Base-by-base conservation (phyloP, 2,888 invertebrate species). In the Lepidocyrtoides sp. region DNA sequence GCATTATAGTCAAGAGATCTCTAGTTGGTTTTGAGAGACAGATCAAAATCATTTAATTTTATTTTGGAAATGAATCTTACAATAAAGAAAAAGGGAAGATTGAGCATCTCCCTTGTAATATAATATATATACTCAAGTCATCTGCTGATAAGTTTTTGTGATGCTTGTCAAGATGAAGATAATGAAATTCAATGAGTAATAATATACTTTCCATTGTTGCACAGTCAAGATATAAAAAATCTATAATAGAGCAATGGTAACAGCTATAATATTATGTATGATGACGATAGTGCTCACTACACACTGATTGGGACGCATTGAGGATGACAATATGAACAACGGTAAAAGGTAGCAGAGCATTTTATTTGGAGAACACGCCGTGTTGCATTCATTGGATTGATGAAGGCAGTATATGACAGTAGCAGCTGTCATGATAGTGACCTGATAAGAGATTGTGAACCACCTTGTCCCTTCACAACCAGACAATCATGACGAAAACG, bases 381-480 rank as follows among this genome's bases (percentile, higher is more conserved):
- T 63, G 84, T 57, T 75, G 54, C 14, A 60, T 82, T 60, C 60
- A 63, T 44, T 17, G 29, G 17, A 54, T 17, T 23, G 29, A 29
- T 29, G 54, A 17, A 72, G 69, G 66, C 75, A 82, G 2, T 2
- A 23, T 83, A 91, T 89, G 91, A 89, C 91, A 89, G 91, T 79
- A 86, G 93, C 93, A 93, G 93, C 93, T 93, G 93, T 93, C 93
- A 93, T 92, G 93, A 93, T 93, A 92, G 93, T 93, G 93, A 93
- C 93, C 93, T 93, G 93, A 93, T 93, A 93, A 93, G 92, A 92
- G 83, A 88, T 89, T 90, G 81, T 84, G 63, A 92, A 60, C 84
- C 91, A 91, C 91, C 93, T 92, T 92, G 91, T 85, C 82, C 89
- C 82, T 91, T 91, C 89, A 91, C 75, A 66, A 89, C 26, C 91